Percentiles rank a stretch among this genome's conserved stretches.
Conservation (phyloP, 2,113 vertebrate species). For the Alligator sinensis region DNA sequence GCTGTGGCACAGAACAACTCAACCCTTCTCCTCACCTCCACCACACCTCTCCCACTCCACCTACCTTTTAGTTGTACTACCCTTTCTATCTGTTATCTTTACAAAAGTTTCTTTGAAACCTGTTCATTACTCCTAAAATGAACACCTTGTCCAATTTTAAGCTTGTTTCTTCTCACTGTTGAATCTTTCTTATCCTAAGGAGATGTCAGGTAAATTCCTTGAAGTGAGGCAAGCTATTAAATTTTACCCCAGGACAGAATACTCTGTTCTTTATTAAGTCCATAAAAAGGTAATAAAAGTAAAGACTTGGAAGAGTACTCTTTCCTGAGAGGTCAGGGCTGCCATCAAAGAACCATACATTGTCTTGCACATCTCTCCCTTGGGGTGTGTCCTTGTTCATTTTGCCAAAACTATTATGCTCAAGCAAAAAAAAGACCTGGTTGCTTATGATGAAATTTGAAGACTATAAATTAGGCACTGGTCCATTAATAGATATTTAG, state of each 20-base stretch:
- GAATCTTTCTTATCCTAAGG: constrained; percentile 46
- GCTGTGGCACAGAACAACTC: not conserved
- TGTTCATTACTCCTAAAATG: constrained; percentile 7
- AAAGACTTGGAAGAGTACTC: constrained; percentile 47
- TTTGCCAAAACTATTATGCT: constrained; percentile 9
- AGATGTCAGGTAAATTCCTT: constrained; percentile 26
- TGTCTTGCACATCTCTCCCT: constrained; percentile 36
- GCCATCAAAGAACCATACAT: constrained; percentile 41
- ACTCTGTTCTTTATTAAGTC: constrained; percentile 59
- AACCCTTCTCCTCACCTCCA: no score
- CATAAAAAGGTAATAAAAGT: constrained; percentile 52
- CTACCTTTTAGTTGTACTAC: not conserved
- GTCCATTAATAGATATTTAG: not conserved
- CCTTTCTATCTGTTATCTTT: constrained; percentile 42
- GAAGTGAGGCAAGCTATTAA: constrained; percentile 49
- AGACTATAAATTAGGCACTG: not conserved
- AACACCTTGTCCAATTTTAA: constrained; percentile 22
- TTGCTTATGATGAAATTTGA: constrained; percentile 3
- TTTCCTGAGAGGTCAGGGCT: constrained; percentile 30
- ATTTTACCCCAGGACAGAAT: constrained; percentile 49
- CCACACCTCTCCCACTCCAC: no score
- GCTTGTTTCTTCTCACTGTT: constrained; percentile 16
- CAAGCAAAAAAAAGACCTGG: not conserved
- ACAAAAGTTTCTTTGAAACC: constrained; percentile 28
- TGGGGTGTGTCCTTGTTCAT: constrained; percentile 15